Percentiles rank a stretch among this genome's conserved stretches.
These are phyloP conservation scores for Cryptomyrus ogoouensis DNA, from an alignment of 2,113 vertebrate species.

Conservation along the genomic window DNA sequence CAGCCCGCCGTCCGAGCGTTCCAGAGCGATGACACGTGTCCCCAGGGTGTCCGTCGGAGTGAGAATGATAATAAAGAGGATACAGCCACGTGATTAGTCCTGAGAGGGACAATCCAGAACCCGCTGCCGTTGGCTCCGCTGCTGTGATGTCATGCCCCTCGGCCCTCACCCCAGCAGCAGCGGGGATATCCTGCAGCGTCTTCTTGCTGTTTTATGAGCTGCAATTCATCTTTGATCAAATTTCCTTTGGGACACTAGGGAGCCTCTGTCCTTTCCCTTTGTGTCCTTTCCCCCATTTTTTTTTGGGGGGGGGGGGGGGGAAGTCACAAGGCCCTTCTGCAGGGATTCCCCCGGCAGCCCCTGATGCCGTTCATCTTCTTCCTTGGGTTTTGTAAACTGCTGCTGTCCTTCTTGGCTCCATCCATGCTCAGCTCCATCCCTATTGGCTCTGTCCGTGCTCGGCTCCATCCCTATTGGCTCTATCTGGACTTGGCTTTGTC, in stretches of 20 bases:
- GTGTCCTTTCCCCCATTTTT: neutral
- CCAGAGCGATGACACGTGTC: constrained; percentile 6
- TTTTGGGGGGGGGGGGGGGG: neutral
- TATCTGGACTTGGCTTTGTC: neutral
- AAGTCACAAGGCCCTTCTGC: neutral
- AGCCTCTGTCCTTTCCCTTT: neutral
- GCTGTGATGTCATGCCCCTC: neutral
- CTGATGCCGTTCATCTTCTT: neutral
- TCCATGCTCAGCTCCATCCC: too few species aligned
- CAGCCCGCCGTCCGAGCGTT: neutral
- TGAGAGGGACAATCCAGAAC: too few species aligned
- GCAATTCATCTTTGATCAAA: neutral
- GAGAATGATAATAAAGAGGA: constrained; percentile 11
- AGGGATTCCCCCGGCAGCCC: neutral
- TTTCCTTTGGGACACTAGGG: neutral
- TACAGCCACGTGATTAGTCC: neutral
- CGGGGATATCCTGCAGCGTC: neutral
- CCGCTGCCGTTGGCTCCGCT: neutral
- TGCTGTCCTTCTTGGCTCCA: neutral
- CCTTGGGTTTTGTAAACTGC: neutral
- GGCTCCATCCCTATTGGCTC: neutral
- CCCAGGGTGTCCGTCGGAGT: neutral
- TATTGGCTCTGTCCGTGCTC: neutral
- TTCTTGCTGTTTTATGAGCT: neutral
- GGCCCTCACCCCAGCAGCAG: neutral